Conservation (phyloP, 2,797 vertebrate genomes). For the Cynopterus sphinx region DNA sequence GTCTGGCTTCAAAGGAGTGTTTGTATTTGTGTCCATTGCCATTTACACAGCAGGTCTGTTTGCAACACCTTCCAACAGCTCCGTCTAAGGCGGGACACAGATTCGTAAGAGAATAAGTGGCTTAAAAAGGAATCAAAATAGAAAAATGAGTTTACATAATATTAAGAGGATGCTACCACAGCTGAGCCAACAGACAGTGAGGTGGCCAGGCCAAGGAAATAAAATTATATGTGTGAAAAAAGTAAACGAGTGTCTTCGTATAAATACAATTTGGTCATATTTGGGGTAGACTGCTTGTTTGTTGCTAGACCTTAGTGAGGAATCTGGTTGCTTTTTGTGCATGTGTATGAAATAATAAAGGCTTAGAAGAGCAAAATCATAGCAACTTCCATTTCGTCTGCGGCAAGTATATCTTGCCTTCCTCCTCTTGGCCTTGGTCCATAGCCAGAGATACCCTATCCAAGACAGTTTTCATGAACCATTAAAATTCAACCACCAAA, state of each 20-base stretch:
- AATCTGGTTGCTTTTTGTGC: background rate
- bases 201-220: conserved; percentile 45
- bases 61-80: background rate
- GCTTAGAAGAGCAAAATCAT: background rate
- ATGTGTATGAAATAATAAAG: background rate
- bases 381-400: background rate
- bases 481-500: background rate
- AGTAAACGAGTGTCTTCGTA: background rate
- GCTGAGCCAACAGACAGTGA: conserved; percentile 40
- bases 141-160: conserved; percentile 1
- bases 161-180: conserved; percentile 49
- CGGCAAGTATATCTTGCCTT: background rate
- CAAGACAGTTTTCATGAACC: background rate
- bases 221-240: conserved; percentile 47
- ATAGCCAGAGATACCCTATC: background rate
- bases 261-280: conserved; percentile 33
- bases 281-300: background rate
- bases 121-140: background rate
- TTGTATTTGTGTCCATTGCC: background rate
- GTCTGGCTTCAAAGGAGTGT: background rate
- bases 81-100: background rate
- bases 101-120: background rate
- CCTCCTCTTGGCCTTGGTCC: background rate
- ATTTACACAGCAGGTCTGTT: background rate
- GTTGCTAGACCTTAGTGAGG: background rate